phyloP scores from a whole-genome alignment of 2,113 vertebrate species.

The Tamias sibiricus region DNA sequence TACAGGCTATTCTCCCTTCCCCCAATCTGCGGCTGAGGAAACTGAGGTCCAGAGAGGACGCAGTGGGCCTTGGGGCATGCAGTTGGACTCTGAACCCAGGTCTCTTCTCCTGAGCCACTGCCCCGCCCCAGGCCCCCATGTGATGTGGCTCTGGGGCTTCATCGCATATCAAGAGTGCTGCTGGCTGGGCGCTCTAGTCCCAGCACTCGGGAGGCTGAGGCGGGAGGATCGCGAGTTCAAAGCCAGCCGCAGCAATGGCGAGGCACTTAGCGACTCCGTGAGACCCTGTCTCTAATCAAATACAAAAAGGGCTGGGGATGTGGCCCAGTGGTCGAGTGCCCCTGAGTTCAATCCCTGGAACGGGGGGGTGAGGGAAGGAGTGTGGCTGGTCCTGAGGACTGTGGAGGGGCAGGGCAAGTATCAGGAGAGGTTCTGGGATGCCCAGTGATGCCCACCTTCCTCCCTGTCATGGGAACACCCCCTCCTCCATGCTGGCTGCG shows the following conservation, averaged over 20 bases:
- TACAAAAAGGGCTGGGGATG: no score
- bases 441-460: background rate
- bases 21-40: background rate
- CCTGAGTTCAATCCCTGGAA: no score
- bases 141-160: background rate
- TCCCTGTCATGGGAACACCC: background rate
- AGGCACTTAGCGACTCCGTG: no score
- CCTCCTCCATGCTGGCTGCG: background rate
- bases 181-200: no score
- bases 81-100: background rate
- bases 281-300: no score
- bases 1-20: background rate
- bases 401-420: background rate
- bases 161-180: background rate
- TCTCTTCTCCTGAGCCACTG: background rate
- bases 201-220: no score
- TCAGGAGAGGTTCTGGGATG: background rate
- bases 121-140: rapidly evolving
- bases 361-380: no score
- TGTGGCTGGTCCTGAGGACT: background rate
- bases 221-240: no score
- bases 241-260: no score
- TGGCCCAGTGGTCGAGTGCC: no score
- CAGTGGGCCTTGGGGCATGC: background rate
- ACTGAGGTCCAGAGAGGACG: background rate